Conservation (phyloP, 2,888 invertebrate genomes). For the Corythucha ciliata region DNA sequence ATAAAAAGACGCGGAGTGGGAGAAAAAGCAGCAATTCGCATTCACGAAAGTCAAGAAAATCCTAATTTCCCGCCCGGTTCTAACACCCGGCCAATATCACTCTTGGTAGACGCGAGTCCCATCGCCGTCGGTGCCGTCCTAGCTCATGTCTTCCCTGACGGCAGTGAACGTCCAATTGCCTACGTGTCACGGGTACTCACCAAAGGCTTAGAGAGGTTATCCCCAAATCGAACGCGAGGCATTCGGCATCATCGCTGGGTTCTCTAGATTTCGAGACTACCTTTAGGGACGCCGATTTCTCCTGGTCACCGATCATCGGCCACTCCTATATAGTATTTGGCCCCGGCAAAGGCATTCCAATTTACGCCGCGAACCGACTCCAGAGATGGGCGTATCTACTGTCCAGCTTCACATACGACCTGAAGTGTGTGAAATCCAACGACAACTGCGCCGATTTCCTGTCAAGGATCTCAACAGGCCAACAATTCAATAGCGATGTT, state of each 20-base stretch:
- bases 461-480: slow-evolving; percentile 9
- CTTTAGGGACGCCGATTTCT: slow-evolving; percentile 2
- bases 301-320: slow-evolving; percentile 13
- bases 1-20: no score
- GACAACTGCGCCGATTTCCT: slow-evolving; percentile 20
- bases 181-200: not conserved
- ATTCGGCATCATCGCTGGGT: slow-evolving; percentile 11
- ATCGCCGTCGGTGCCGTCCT: slow-evolving; percentile 14
- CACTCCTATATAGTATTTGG: slow-evolving; percentile 19
- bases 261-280: slow-evolving; percentile 2
- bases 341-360: slow-evolving; percentile 15
- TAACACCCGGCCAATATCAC: slow-evolving; percentile 4
- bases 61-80: slow-evolving; percentile 12
- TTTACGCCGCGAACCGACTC: slow-evolving; percentile 21
- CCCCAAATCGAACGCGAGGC: slow-evolving; percentile 4
- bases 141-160: not conserved
- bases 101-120: slow-evolving; percentile 10
- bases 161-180: not conserved
- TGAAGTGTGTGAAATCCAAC: slow-evolving; percentile 14
- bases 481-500: no score
- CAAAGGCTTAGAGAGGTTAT: no score
- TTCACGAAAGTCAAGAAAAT: slow-evolving; percentile 18
- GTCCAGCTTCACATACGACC: slow-evolving; percentile 7
- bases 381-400: slow-evolving; percentile 18
- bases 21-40: not conserved